Conservation (phyloP, 1,140 invertebrate genomes). For the Andrena cerasifolii region DNA sequence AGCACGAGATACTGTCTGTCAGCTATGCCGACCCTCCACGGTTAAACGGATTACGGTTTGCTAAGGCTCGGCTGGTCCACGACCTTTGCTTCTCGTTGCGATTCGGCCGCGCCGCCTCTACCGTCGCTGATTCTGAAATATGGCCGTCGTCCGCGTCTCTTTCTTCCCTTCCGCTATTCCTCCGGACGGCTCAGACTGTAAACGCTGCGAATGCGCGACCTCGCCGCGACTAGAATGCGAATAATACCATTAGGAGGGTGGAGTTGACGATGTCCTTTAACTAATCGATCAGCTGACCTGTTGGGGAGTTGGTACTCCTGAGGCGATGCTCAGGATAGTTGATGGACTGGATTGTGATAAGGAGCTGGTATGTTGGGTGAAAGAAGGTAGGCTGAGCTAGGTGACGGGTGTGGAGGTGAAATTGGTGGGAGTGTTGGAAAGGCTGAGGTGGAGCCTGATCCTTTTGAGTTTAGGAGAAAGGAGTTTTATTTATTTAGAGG, state of each 20-base stretch:
- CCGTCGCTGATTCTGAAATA: conserved; percentile 46
- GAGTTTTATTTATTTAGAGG: too few species aligned
- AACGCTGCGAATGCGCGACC: neutral
- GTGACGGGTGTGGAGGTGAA: too few species aligned
- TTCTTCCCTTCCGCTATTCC: neutral
- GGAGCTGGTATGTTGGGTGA: too few species aligned
- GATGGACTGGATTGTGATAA: too few species aligned
- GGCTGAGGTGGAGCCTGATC: too few species aligned
- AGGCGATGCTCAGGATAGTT: too few species aligned
- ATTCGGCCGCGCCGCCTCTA: conserved; percentile 16
- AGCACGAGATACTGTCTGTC: conserved; percentile 43
- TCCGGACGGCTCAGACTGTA: neutral
- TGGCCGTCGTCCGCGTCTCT: neutral
- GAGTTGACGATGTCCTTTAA: neutral
- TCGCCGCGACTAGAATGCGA: neutral
- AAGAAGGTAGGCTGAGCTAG: too few species aligned
- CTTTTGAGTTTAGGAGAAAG: too few species aligned
- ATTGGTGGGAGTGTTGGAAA: too few species aligned
- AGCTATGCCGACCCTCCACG: conserved; percentile 20
- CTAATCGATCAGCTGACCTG: neutral
- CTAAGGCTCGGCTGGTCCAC: conserved; percentile 3
- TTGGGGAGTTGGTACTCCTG: too few species aligned
- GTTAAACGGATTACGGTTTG: conserved; percentile 48
- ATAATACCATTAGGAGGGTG: neutral
- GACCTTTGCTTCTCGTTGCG: conserved; percentile 35